Evolutionary conservation across 1,140 invertebrate genomes (phyloP), one percentile per base, ranked within the genome.

Genomic region (Drosophila gunungcola): DNA sequence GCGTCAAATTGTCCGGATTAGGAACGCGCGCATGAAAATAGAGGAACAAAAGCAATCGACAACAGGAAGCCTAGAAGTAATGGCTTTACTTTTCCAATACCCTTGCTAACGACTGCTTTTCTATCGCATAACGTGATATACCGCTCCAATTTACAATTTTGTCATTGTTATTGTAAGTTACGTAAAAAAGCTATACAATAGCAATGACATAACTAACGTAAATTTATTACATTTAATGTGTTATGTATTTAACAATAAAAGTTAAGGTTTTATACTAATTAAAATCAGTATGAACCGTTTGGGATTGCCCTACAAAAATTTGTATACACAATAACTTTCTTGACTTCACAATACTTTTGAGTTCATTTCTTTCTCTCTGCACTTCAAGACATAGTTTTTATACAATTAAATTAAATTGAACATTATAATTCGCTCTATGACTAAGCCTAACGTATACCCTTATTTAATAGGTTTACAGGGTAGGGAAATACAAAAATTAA

Each of bases 1-100:
- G 78, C 65, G 75, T 53, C 62, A 79, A 88, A 88, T 88, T 75
- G 48, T 76, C 61, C 61, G 62, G 74, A 77, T 65, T 79, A 58
- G 72, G 78, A 77, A 77, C 74, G 74, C 74, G 74, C 74, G 74
- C 74, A 78, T 78, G 74, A 70, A 75, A 67, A 76, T 27, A 61
- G 54, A 55, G 49, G 55, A 76, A 68, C 49, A 48, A 62, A 56
- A 61, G 38, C 58, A 49, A 45, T 55, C 61, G 41, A 55, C 54
- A 76, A 52, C 45, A 64, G 68, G 54, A 62, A 52, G 64, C n/a
- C 32, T 34, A n/a, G 38, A 51, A 42, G 36, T 13, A 21, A 29
- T 13, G 57, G 43, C 52, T 21, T 65, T 38, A 43, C 38, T 62
- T 9, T 25, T 11, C 46, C 13, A 38, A 53, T 68, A 68, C 64